Percentiles rank a stretch among this genome's conserved stretches.
phyloP scores from a whole-genome alignment of 2,888 invertebrate species.

The Drosophila seclusa region DNA sequence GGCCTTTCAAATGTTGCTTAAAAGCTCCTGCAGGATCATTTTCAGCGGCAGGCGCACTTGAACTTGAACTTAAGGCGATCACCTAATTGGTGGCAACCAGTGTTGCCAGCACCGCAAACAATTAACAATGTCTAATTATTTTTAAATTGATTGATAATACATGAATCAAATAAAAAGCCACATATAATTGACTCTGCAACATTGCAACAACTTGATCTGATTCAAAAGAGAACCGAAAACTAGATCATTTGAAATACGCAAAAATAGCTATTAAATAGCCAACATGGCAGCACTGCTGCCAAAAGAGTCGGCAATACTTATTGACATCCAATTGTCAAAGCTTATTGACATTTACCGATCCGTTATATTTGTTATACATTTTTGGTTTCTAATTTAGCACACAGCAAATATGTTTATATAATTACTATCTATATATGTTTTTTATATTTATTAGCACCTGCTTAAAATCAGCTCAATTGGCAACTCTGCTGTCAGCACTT shows the following conservation, averaged over 20 bases:
- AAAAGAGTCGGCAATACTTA: slow-evolving; percentile 15
- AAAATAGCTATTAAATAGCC: neutral
- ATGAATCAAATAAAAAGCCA: neutral
- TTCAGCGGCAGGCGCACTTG: slow-evolving; percentile 56
- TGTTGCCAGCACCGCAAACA: neutral
- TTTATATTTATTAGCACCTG: neutral
- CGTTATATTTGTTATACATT: neutral
- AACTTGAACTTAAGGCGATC: slow-evolving; percentile 73
- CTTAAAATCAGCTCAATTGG: slow-evolving; percentile 35
- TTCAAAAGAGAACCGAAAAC: neutral
- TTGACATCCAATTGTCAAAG: neutral
- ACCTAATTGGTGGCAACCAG: slow-evolving; percentile 29
- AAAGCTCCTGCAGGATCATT: slow-evolving; percentile 42
- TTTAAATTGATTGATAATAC: neutral
- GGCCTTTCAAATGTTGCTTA: slow-evolving; percentile 20
- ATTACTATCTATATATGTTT: neutral
- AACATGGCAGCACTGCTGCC: slow-evolving; percentile 4
- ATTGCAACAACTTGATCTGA: neutral
- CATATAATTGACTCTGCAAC: neutral
- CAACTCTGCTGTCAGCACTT: slow-evolving; percentile 49
- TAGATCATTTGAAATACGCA: neutral
- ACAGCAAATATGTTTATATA: neutral
- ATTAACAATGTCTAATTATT: neutral
- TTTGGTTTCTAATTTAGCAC: neutral
- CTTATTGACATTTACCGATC: neutral